These are phyloP conservation scores for Agapornis canus DNA, from an alignment of 2,797 vertebrate genomes.

Conservation along the genomic window DNA sequence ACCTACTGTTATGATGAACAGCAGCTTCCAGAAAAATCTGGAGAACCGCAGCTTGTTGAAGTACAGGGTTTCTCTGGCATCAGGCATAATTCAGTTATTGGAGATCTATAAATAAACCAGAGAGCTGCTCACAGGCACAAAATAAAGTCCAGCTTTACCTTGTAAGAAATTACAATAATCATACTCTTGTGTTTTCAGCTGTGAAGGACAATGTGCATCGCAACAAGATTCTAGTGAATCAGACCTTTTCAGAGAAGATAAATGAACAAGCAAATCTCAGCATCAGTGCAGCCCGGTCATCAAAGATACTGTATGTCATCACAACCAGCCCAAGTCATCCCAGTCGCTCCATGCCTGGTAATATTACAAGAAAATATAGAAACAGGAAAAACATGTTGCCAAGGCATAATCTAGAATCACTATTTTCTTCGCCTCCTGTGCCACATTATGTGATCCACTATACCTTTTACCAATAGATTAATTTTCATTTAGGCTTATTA, in stretches of 20 bases:
- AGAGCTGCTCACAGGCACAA: background rate
- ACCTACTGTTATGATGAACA: background rate
- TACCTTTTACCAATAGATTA: background rate
- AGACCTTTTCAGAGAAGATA: constrained; percentile 77
- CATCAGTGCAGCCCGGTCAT: constrained; percentile 81
- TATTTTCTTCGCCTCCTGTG: background rate
- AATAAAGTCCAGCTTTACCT: background rate
- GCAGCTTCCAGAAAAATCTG: background rate
- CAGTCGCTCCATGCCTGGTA: constrained; percentile 91
- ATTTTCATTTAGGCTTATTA: background rate
- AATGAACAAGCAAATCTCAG: constrained; percentile 88
- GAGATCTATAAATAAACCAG: background rate
- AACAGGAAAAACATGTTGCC: background rate
- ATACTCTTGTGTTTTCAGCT: constrained; percentile 74
- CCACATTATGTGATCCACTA: background rate
- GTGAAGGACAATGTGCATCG: constrained; percentile 75
- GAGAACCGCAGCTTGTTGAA: background rate
- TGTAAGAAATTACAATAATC: background rate
- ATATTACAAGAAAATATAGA: constrained; percentile 41
- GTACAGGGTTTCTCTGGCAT: background rate
- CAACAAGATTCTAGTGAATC: constrained; percentile 78
- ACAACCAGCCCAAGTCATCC: constrained; percentile 93
- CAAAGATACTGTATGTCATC: constrained; percentile 94
- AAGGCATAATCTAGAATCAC: background rate
- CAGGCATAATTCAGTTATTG: background rate